Base-by-base conservation (phyloP, 2,888 invertebrate genomes). In the Synergus umbraculus region DNA sequence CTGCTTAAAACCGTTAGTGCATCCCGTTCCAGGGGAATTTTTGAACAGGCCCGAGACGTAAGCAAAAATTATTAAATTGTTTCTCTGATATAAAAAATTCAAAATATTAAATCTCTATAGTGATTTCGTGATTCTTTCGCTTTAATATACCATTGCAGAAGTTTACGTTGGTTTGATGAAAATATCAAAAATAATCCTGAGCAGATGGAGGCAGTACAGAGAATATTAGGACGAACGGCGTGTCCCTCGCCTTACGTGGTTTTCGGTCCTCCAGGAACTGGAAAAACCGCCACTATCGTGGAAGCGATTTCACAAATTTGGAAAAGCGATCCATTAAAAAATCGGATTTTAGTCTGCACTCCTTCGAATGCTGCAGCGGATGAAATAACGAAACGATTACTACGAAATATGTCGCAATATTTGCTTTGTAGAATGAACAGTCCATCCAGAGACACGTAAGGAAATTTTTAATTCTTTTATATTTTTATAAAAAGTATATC, bases 291-390 rank as follows among this genome's bases (percentile, higher is more conserved):
- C 1, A 81, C 81, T 13, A n/a, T 83, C n/a, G 80, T 83, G 1
- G 83, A 83, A 60, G 80, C 83, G 1, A 67, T 83, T 60, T 67
- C 49, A 4, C 83, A 83, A 60, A 81, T 83, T 49, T 66, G n/a
- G 81, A 84, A 83, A 76, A 83, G 84, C 64, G 89, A 91, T 18
- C 91, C 0, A 3, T 18, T 92, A 0, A 87, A 91, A 0, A 91
- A 92, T 7, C 92, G 91, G 80, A 94, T 96, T 82, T 91, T 96
- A 44, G 93, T 96, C 4, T 94, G 95, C 86, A 94, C 96, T 0
- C 94, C 95, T 0, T 95, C 96, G 2, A 96, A 96, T 91, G 93
- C 95, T 79, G 96, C 96, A 13, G 96, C 95, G 76, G 96, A 96
- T 92, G 94, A 95, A 88, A 91, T 96, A 65, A 93, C 95, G 0